Evolutionary conservation across 2,113 vertebrate species (phyloP).

Genomic region (Parotia lawesii): DNA sequence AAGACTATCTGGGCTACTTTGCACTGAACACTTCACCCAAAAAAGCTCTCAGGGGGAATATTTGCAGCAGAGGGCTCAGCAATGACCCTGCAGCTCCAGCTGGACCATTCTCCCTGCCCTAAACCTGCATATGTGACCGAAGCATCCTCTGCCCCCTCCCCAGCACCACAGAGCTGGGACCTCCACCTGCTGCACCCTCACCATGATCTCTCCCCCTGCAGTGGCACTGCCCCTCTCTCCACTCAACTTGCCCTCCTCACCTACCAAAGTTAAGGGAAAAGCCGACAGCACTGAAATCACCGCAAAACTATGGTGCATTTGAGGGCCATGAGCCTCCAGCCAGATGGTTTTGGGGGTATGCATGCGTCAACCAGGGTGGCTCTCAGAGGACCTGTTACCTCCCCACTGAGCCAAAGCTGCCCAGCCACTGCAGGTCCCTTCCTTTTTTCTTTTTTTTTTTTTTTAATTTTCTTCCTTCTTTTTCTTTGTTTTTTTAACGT

Average conservation of each 20-base stretch:
- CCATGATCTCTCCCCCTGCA: neutral
- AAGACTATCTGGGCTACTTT: neutral
- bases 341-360: neutral
- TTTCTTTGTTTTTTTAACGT: constrained; percentile 24
- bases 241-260: neutral
- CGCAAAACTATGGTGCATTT: neutral
- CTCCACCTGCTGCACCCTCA: neutral
- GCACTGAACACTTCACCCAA: neutral
- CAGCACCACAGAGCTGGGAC: rapidly evolving
- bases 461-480: neutral
- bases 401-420: neutral
- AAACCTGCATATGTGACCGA: neutral
- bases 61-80: neutral
- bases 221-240: neutral
- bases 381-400: constrained; percentile 8
- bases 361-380: neutral
- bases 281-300: neutral
- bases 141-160: neutral
- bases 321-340: neutral
- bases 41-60: neutral
- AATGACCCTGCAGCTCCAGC: neutral
- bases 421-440: neutral
- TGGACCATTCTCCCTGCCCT: neutral
- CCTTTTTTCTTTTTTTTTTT: neutral
- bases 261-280: neutral